Base-by-base conservation (phyloP, 2,888 invertebrate species). In the Apotomis capreana region DNA sequence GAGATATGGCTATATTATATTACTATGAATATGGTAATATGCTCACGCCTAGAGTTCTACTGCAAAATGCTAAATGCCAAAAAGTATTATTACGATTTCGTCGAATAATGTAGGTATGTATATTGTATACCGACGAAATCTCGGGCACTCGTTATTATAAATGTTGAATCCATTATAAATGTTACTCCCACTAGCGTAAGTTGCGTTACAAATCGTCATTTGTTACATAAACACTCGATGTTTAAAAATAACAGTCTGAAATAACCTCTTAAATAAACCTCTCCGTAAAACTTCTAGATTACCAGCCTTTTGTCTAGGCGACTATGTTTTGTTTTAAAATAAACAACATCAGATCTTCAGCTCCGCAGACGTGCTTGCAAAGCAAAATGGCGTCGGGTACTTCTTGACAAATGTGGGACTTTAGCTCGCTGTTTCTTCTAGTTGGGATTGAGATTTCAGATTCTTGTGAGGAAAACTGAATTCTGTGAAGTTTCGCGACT, bases 281-380 rank as follows among this genome's bases (percentile, higher is more conserved):
- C 46, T 3, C 36, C 15, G 26, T 37, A 55, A 26, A 60, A 67
- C 52, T 40, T 61, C 9, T 40, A 49, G 60, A 61, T 65, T 67
- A 67, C 60, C 65, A 70, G 60, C 15, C 4, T 70, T 49, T 60
- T 65, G 60, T 70, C 65, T 70, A 65, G 49, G 70, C 65, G 70
- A 67, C 59, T 49, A 49, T 67, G 70, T 65, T 70, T 70, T 70
- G 70, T 70, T 57, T 70, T 52, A 70, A 67, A 67, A 70, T 70
- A 70, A 70, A 70, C 54, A 70, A 70, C 70, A 67, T 70, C 55
- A 60, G 55, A 61, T 70, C 54, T 70, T 60, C 40, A 49, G 61
- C 60, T 61, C 46, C 58, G 55, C 49, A 61, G 67, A 67, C 70
- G 70, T 70, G 70, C 70, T 70, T 49, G 70, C 55, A 40, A 67